These are phyloP conservation scores for Conus betulinus DNA, from an alignment of 1,140 invertebrate genomes.

Conservation along the genomic window DNA sequence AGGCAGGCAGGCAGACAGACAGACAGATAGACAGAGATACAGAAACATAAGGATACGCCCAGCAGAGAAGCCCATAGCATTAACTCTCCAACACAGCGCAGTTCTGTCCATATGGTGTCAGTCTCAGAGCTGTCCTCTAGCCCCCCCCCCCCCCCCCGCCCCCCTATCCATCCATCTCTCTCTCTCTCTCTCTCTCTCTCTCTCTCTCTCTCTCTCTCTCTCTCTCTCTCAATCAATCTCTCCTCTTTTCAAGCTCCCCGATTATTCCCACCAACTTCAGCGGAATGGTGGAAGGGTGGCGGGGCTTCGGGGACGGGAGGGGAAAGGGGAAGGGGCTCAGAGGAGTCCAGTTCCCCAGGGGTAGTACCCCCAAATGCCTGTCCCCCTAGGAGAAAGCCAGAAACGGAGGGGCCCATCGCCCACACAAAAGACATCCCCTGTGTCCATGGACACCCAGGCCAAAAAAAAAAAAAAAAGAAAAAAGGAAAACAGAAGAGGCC, in stretches of 20 bases:
- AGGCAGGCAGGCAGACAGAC: conserved; percentile 7
- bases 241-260: not conserved
- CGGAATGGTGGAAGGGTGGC: too few relatives aligned
- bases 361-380: too few relatives aligned
- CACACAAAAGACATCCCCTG: too few relatives aligned
- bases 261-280: too few relatives aligned
- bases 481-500: too few relatives aligned
- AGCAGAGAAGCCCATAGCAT: not conserved
- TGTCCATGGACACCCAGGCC: too few relatives aligned
- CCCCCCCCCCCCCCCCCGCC: not conserved
- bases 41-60: not conserved
- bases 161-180: not conserved
- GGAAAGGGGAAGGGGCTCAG: too few relatives aligned
- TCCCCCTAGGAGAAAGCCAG: too few relatives aligned
- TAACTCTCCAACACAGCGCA: not conserved
- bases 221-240: conserved; percentile 14
- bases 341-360: too few relatives aligned
- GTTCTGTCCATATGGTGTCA: not conserved
- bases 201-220: not conserved
- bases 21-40: not conserved
- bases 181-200: conserved; percentile 5
- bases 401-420: too few relatives aligned
- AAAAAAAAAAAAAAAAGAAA: too few relatives aligned
- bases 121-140: not conserved
- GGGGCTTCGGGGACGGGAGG: too few relatives aligned